A percentile compares a stretch with the other conserved stretches of the same genome.
phyloP scores from a whole-genome alignment of 2,888 invertebrate species.

The Xanthostigma xanthostigma region DNA sequence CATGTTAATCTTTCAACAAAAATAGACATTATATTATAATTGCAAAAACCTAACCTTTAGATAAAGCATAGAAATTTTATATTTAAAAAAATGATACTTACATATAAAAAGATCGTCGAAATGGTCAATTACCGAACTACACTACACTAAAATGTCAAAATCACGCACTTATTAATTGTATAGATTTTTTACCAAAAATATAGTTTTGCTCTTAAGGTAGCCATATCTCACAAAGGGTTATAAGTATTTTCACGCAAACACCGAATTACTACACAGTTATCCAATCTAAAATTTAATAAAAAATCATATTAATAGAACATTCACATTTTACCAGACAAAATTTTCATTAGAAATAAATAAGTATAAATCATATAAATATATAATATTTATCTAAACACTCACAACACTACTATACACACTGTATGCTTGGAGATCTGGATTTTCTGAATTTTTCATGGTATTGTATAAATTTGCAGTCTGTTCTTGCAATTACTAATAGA shows the following conservation, averaged over 20 bases:
- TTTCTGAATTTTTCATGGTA: background rate
- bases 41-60: no score
- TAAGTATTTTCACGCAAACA: background rate
- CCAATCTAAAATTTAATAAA: background rate
- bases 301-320: slow-evolving; percentile 1
- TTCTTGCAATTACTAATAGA: background rate
- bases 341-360: background rate
- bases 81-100: no score
- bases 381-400: slow-evolving; percentile 2
- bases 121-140: no score
- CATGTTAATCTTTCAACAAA: no score
- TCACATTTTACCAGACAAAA: background rate
- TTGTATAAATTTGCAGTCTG: background rate
- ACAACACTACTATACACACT: slow-evolving; percentile 1
- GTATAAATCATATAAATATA: background rate
- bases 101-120: no score
- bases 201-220: slow-evolving; percentile 5
- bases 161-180: no score
- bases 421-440: background rate
- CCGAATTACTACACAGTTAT: background rate
- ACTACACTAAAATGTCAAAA: no score
- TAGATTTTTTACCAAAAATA: no score
- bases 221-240: slow-evolving; percentile 10
- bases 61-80: no score
- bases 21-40: no score